Evolutionary conservation across 2,113 vertebrate genomes (phyloP), one percentile per base, ranked within the genome.

Genomic region (Zingel zingel): DNA sequence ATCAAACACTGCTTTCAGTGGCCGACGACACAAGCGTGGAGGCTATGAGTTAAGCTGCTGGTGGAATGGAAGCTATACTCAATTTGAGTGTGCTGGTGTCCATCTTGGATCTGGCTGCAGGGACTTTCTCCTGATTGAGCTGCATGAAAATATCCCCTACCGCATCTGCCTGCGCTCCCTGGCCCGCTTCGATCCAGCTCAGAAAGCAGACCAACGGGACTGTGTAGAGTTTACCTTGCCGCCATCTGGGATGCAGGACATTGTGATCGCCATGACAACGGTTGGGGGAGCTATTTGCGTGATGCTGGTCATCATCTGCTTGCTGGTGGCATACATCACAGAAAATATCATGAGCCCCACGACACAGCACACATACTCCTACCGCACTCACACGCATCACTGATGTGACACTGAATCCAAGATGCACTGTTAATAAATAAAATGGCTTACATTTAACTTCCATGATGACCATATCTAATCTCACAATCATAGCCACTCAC

Each of bases 201-300:
- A 63, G 53, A 71, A 61, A 6, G 66, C 68, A 3, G 82, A 79
- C 36, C 89, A 36, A 48, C 92, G 91, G 3, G 96, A 97, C 77
- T 99, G 98, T 83, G 96, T 98, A 79, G 97, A 99, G 94, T 99
- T 99, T 82, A 96, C 94, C 23, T 93, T 97, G 62, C 93, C 96
- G 50, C 96, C 97, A 0, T 95, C 96, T 15, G 96, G 97, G 92
- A 97, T 98, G 98, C 96, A 96, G 92, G 97, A 99, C 84, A 97
- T 99, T 86, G 98, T 99, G 8, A 96, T 99, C 57, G 98, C 98
- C 92, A 99, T 99, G 98, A 98, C 98, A 71, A 97, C 97, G 6
- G 98, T 99, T 89, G 98, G 98, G 70, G 98, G 98, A 51, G 97
- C 98, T 83, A 99, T 99, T 92, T 99, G 98, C 83, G 97, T 99